Evolutionary conservation across 2,888 invertebrate species (phyloP).

Genomic region (Xylophagus ater): DNA sequence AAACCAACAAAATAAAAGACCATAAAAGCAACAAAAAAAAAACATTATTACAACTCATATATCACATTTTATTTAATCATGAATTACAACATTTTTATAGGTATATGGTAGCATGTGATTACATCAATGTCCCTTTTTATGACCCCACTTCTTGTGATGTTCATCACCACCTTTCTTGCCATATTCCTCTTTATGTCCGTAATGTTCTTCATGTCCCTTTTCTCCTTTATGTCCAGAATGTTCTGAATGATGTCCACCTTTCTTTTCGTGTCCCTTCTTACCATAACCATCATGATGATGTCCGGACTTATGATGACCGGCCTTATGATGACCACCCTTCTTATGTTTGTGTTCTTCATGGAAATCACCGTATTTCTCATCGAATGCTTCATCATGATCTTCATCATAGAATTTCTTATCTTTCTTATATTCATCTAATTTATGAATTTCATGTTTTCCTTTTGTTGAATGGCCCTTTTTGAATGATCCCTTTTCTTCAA

Average conservation of each 20-base stretch:
- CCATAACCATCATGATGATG: constrained; percentile 69
- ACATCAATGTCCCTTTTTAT: constrained; percentile 41
- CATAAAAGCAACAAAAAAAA: too few relatives aligned
- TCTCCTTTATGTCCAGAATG: constrained; percentile 69
- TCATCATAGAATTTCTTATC: constrained; percentile 80
- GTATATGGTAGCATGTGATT: constrained; percentile 23
- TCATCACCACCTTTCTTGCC: constrained; percentile 72
- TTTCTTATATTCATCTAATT: constrained; percentile 75
- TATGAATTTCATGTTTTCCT: constrained; percentile 76
- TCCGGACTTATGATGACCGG: constrained; percentile 66
- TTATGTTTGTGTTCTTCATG: constrained; percentile 72
- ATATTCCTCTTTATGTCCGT: constrained; percentile 60
- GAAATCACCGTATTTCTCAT: constrained; percentile 69
- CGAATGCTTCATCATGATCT: constrained; percentile 68
- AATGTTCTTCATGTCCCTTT: constrained; percentile 65
- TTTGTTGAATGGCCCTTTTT: constrained; percentile 79
- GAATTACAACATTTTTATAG: too few relatives aligned
- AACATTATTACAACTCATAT: constrained; percentile 9
- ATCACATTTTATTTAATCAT: constrained; percentile 15
- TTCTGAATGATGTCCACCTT: constrained; percentile 68
- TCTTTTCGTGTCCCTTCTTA: constrained; percentile 68
- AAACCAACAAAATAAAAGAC: too few relatives aligned
- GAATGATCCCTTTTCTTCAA: constrained; percentile 51
- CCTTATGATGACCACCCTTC: constrained; percentile 70
- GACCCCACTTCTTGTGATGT: constrained; percentile 69